A percentile compares a stretch with the other conserved stretches of the same genome.
These are phyloP conservation scores for Tortricodes alternella DNA, from an alignment of 2,888 invertebrate species.

Conservation along the genomic window DNA sequence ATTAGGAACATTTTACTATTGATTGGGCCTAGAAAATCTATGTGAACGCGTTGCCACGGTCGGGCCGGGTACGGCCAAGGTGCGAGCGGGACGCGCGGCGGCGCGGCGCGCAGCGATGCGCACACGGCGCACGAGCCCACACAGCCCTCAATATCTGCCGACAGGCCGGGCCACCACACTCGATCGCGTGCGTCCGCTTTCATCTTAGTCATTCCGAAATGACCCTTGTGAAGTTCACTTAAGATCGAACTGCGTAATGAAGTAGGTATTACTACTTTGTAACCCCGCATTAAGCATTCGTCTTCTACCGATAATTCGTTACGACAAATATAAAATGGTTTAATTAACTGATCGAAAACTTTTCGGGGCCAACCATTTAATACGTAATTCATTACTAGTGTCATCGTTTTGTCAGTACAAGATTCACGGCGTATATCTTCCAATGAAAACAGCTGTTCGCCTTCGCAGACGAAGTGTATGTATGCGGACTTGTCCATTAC, in stretches of 20 bases:
- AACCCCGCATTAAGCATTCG: background rate
- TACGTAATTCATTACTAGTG: background rate
- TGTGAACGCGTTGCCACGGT: background rate
- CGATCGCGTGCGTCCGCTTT: background rate
- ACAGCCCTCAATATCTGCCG: background rate
- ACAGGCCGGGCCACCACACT: background rate
- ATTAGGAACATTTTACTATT: background rate
- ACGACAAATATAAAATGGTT: background rate
- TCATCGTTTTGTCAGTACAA: background rate
- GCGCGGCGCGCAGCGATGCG: background rate
- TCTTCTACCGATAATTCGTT: background rate
- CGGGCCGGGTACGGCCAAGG: background rate
- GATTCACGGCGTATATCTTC: background rate
- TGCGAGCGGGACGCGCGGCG: background rate
- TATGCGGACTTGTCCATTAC: background rate
- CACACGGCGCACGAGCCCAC: background rate
- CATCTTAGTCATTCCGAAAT: background rate
- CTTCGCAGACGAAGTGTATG: background rate
- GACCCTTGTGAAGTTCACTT: background rate
- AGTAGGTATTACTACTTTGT: background rate
- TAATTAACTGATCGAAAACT: background rate
- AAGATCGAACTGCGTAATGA: background rate
- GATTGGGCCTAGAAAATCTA: background rate
- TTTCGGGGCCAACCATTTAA: background rate
- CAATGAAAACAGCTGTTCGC: background rate